Evolutionary conservation across 2,888 invertebrate species (phyloP).

Genomic region (Cryptus armator): DNA sequence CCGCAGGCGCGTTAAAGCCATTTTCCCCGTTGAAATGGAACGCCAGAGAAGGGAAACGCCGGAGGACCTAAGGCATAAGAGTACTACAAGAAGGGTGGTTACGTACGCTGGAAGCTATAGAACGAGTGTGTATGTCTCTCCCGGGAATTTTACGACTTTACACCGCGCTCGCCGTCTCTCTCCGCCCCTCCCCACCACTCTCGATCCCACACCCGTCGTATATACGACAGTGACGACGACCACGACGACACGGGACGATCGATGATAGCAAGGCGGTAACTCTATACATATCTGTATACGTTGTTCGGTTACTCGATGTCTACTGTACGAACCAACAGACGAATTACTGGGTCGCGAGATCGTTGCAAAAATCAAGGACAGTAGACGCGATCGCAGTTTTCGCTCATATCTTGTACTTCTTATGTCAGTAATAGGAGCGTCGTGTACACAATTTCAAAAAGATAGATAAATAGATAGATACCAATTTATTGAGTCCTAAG

Average conservation of each 20-base stretch:
- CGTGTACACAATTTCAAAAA: not conserved
- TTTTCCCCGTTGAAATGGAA: not conserved
- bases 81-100: slow-evolving; percentile 15
- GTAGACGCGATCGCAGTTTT: not conserved
- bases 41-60: not conserved
- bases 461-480: not conserved
- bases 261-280: slow-evolving; percentile 45
- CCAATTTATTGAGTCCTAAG: not conserved
- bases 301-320: slow-evolving; percentile 11
- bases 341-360: slow-evolving; percentile 26
- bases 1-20: not conserved
- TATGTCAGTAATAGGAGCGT: not conserved
- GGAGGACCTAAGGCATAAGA: not conserved
- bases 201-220: not conserved
- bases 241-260: slow-evolving; percentile 41
- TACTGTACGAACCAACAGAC: not conserved
- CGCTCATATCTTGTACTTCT: not conserved
- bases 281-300: not conserved
- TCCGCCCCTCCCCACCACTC: no score
- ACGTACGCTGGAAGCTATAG: not conserved
- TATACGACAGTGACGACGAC: slow-evolving; percentile 42
- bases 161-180: slow-evolving; percentile 11
- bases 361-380: slow-evolving; percentile 2
- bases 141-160: slow-evolving; percentile 52
- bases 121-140: slow-evolving; percentile 27